These are phyloP conservation scores for Leptopterna dolabrata DNA, from an alignment of 2,888 invertebrate species.

Conservation along the genomic window DNA sequence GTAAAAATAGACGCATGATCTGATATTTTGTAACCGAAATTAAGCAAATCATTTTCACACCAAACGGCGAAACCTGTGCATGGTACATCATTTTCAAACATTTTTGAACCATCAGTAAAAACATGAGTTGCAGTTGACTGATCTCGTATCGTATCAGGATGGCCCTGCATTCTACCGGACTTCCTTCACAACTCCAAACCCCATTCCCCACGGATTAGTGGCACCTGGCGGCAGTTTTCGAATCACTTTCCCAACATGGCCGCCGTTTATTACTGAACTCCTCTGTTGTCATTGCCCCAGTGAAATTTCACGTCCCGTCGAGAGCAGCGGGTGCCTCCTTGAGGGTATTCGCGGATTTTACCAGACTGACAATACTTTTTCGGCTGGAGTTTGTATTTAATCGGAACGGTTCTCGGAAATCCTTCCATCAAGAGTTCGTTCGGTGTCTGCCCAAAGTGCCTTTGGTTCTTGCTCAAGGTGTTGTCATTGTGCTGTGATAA, in stretches of 20 bases:
- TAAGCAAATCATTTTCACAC: no score
- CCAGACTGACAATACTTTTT: background rate
- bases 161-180: no score
- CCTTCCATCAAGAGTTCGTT: background rate
- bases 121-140: no score
- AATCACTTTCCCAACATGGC: background rate
- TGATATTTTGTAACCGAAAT: no score
- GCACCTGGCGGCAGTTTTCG: background rate
- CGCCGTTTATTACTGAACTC: conserved; percentile 38
- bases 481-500: conserved; percentile 22
- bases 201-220: background rate
- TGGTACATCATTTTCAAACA: no score
- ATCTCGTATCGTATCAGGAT: no score
- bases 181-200: no score
- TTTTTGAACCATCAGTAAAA: no score
- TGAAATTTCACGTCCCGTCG: conserved; percentile 36
- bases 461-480: background rate
- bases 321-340: background rate
- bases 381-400: background rate
- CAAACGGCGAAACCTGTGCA: no score
- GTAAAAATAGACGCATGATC: no score
- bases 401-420: background rate
- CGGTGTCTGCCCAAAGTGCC: background rate
- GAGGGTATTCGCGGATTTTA: background rate
- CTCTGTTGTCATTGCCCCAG: conserved; percentile 36